phyloP scores from a whole-genome alignment of 2,888 invertebrate genomes.

The Dendrolimus pini region DNA sequence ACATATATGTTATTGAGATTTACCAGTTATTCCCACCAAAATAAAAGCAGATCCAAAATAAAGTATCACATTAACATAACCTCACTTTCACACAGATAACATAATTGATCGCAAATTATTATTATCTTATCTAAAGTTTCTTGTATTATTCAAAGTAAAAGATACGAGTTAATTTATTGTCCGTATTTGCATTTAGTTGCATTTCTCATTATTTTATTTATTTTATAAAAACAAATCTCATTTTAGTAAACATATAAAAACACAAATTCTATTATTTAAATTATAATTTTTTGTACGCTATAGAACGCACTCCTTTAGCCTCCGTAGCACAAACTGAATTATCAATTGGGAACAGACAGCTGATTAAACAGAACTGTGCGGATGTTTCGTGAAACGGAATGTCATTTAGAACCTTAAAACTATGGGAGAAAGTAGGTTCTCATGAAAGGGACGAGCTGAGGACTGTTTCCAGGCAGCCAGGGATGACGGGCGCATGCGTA shows the following conservation, averaged over 20 bases:
- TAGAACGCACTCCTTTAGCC: slow-evolving; percentile 9
- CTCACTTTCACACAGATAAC: slow-evolving; percentile 1
- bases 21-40: background rate
- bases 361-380: slow-evolving; percentile 54
- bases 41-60: background rate
- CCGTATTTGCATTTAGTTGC: too few species aligned
- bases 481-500: slow-evolving; percentile 5
- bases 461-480: background rate
- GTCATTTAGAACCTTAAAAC: slow-evolving; percentile 45
- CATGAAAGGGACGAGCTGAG: background rate
- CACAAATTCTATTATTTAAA: slow-evolving; percentile 1
- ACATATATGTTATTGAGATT: too few species aligned
- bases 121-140: background rate
- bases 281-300: background rate
- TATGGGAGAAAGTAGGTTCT: slow-evolving; percentile 32
- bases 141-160: too few species aligned
- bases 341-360: slow-evolving; percentile 67
- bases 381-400: slow-evolving; percentile 35
- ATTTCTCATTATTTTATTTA: too few species aligned
- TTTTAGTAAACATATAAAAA: background rate
- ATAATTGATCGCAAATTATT: background rate
- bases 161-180: too few species aligned
- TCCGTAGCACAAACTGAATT: slow-evolving; percentile 52
- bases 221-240: too few species aligned
- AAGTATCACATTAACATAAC: background rate